Base-by-base conservation (phyloP, 2,888 invertebrate genomes). In the Tenthredo notha region DNA sequence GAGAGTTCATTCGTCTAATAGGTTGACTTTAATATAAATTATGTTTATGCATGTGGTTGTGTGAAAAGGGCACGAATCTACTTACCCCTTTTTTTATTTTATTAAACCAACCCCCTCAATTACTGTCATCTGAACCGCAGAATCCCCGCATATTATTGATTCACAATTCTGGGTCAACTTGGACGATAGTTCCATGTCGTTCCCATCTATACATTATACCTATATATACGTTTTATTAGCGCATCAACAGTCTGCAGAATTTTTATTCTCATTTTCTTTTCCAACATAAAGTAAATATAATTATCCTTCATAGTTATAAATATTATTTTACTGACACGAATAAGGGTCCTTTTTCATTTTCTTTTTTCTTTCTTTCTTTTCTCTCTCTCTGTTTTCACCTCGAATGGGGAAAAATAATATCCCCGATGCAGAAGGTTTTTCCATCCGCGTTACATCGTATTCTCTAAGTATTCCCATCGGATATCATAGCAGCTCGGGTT, bases 111-210 rank as follows among this genome's bases (percentile, higher is more conserved):
- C 25, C 25, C 25, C 33, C 33, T 67, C 29, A 74, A 74, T 74
- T 40, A 74, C 21, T 6, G 43, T 74, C 74, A 74, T 43, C 21
- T 74, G 74, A 74, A 43, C 74, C n/a, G n/a, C 74, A 21, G 40
- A 74, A 40, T 21, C n/a, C 43, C 74, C 12, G 40, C 40, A 25
- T 40, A 74, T 43, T 74, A 74, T 74, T 43, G 74, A 74, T 74
- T 74, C 74, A 6, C 40, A n/a, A 74, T 74, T 40, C 74, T 43
- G 43, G 74, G 74, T 74, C 74, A 74, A 43, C 74, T n/a, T 40
- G 40, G 74, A 67, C 67, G 67, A 67, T 67, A 67, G 15, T 67
- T 29, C 15, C 3, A 5, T 4, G 21, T 50, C n/a, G 2, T n/a
- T 7, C 54, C 54, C n/a, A 58, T 21, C 1, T 7, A n/a, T 18